Evolutionary conservation across 1,140 invertebrate species (phyloP).

Genomic region (Contarinia nasturtii): DNA sequence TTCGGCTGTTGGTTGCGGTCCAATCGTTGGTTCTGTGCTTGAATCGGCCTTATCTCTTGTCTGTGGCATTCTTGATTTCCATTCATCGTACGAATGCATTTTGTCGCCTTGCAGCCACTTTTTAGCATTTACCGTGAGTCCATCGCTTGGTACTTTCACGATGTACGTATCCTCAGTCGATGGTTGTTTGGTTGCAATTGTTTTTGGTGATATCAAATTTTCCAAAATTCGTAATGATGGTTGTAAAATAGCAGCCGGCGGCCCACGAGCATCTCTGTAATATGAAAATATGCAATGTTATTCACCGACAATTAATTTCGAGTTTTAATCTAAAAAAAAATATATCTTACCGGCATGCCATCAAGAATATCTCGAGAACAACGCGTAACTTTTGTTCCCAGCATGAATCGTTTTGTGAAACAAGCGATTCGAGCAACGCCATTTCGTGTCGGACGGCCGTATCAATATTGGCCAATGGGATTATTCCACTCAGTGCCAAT

Average conservation of each 20-base stretch:
- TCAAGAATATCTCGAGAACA: conserved; percentile 68
- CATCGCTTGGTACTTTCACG: conserved; percentile 34
- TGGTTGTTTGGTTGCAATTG: conserved; percentile 31
- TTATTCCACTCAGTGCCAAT: conserved; percentile 41
- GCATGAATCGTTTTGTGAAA: conserved; percentile 83
- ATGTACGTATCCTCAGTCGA: conserved; percentile 16
- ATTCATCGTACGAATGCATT: conserved; percentile 48
- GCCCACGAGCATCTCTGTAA: conserved; percentile 13
- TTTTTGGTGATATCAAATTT: conserved; percentile 40
- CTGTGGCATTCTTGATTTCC: conserved; percentile 28
- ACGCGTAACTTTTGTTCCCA: conserved; percentile 86
- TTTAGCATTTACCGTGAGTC: conserved; percentile 47
- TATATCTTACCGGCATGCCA: conserved; percentile 41
- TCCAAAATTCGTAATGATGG: conserved; percentile 75
- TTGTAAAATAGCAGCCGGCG: conserved; percentile 18
- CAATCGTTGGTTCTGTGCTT: not conserved
- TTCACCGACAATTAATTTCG: too few species aligned
- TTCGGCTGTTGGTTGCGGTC: conserved; percentile 1
- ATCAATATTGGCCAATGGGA: conserved; percentile 44
- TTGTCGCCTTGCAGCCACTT: conserved; percentile 59
- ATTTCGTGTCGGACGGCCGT: conserved; percentile 72
- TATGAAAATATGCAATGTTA: too few species aligned
- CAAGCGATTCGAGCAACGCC: conserved; percentile 63
- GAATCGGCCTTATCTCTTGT: not conserved
- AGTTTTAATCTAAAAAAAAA: too few species aligned